Base-by-base conservation (phyloP, 2,113 vertebrate genomes). In the Microcebus murinus region DNA sequence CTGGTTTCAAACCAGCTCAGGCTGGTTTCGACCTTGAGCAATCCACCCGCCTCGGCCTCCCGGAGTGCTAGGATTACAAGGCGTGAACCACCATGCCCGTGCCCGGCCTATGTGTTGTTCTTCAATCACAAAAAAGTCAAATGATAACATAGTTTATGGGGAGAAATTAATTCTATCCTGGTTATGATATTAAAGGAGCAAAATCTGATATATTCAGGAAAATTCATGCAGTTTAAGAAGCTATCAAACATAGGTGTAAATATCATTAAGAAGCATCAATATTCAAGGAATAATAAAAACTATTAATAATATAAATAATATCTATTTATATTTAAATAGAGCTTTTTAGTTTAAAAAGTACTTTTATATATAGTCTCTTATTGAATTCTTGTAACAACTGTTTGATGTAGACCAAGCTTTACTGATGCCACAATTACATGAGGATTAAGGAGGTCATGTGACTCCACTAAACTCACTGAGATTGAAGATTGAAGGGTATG, bases 211-310 rank as follows among this genome's bases (percentile, higher is more conserved):
- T 96, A 42, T 81, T 95, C 27, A 67, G 65, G 63, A 86, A 67
- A 80, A 79, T n/a, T 52, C 42, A 65, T 79, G 18, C 25, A 87
- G 6, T 82, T 94, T 90, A 95, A 74, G 84, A 93, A 94, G 74
- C 36, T 96, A 45, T 76, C 15, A 73, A 50, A 14, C 12, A 7
- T 48, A 79, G 42, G 10, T 73, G 2, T 87, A 85, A 85, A 42
- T 86, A 61, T 55, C 39, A 81, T 73, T 27, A 87, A 79, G 50
- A 92, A 90, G 10, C 7, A 61, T n/a, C n/a, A 85, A 3, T 77
- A 63, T 84, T 76, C 17, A 4, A 63, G 42, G 68, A 68, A 90
- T 92, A 95, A 95, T 39, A 79, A 82, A 61, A 76, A 31, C 45
- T 34, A 61, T 61, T 27, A 61, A 61, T 61, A 27, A 61, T 25